These are phyloP conservation scores for Rhinichthys klamathensis DNA, from an alignment of 2,113 vertebrate genomes.

Conservation along the genomic window DNA sequence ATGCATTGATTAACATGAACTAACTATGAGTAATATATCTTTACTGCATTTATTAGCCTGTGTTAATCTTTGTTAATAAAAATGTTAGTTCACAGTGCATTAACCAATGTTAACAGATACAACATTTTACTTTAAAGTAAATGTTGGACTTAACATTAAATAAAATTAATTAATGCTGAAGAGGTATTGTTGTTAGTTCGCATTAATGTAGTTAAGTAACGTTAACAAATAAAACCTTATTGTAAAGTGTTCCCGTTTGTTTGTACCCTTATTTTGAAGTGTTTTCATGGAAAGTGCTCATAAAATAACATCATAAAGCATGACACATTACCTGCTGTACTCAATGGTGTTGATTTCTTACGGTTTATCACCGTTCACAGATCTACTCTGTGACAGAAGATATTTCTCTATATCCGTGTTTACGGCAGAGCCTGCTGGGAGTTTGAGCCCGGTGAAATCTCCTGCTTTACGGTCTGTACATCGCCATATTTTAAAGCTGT, in stretches of 20 bases:
- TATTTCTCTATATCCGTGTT: slow-evolving; percentile 22
- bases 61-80: too few species aligned
- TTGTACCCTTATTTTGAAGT: neutral
- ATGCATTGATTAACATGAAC: too few species aligned
- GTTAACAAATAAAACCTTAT: too few species aligned
- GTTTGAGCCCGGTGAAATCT: slow-evolving; percentile 16
- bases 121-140: too few species aligned
- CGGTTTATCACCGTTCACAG: neutral
- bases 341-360: neutral
- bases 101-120: too few species aligned
- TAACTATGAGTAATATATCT: too few species aligned
- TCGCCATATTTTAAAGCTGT: slow-evolving; percentile 5
- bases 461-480: slow-evolving; percentile 16
- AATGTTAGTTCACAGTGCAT: too few species aligned
- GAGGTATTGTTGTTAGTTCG: too few species aligned
- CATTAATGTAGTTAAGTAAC: too few species aligned
- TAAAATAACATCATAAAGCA: slow-evolving; percentile 11
- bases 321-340: neutral
- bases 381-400: slow-evolving; percentile 15
- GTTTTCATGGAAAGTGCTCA: neutral
- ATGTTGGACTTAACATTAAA: too few species aligned
- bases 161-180: too few species aligned
- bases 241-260: neutral
- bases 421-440: neutral
- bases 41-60: too few species aligned